Base-by-base conservation (phyloP, 1,140 invertebrate genomes). In the Drosophila hydei region DNA sequence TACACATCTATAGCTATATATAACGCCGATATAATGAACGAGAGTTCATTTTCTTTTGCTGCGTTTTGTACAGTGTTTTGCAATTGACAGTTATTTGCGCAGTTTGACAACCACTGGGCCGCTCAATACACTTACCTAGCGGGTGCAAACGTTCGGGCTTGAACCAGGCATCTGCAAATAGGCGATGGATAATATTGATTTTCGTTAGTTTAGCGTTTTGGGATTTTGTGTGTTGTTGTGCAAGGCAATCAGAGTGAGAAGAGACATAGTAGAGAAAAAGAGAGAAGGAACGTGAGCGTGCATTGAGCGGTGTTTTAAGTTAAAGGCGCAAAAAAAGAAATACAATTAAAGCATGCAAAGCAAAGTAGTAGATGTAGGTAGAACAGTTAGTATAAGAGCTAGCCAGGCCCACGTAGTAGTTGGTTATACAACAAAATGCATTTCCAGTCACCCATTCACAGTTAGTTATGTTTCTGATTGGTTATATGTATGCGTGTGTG, bases 131-230 rank as follows among this genome's bases (percentile, higher is more conserved):
- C 95, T 95, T 95, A 97, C 96, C 96, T 95, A 94, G 94, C 78
- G 96, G 96, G 93, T 97, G 95, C 92, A 97, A 95, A 93, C 95
- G 95, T 92, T 96, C 95, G 84, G 96, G 96, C 92, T 96, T 96
- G 94, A 97, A 97, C 96, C 96, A 97, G 93, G 96, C 95, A 94
- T 96, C 96, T 97, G 95, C 87, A 96, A 96, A 94, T 92, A 94
- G 94, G 70, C 77, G 80, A 90, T 90, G 79, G 69, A 81, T 87
- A 33, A 89, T 89, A 89, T 89, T 89, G 84, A 89, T 89, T 90
- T 90, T 88, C 79, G 84, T 90, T 90, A 88, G 77, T 84, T 75
- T 63, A 72, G 81, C 83, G 51, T 79, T 87, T 33, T 33, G 30
- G 77, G 78, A 69, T 76, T 68, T 67, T 45, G 59, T 73, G 60